phyloP scores from a whole-genome alignment of 2,113 vertebrate genomes.

The Colistium nudipinnis region DNA sequence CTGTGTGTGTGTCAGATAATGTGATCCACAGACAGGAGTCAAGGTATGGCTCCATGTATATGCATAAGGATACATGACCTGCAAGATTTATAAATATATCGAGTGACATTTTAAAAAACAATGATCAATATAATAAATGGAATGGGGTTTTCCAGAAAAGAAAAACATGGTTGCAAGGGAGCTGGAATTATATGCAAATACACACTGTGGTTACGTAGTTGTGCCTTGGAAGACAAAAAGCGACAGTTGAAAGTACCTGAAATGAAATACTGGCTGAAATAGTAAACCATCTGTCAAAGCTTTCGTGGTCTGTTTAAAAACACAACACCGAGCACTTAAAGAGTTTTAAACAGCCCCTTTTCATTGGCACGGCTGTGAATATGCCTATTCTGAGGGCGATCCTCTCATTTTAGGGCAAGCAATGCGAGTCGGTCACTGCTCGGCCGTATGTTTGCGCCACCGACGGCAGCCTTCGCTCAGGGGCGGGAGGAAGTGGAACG shows the following conservation, averaged over 20 bases:
- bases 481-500: constrained; percentile 71
- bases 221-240: constrained; percentile 53
- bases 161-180: constrained; percentile 12
- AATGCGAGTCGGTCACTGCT: constrained; percentile 59
- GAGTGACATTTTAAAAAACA: constrained; percentile 45
- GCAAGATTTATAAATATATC: constrained; percentile 20
- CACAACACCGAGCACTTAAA: constrained; percentile 81
- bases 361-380: constrained; percentile 72
- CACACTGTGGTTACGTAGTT: constrained; percentile 53
- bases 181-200: constrained; percentile 71
- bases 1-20: constrained; percentile 52
- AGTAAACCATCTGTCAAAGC: constrained; percentile 79
- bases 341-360: constrained; percentile 68
- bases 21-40: constrained; percentile 28
- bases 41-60: constrained; percentile 13
- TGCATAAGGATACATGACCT: constrained; percentile 14
- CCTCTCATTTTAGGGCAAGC: constrained; percentile 63
- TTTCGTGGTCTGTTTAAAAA: constrained; percentile 81
- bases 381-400: constrained; percentile 71
- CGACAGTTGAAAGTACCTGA: constrained; percentile 71
- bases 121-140: constrained; percentile 51
- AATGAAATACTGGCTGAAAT: constrained; percentile 78
- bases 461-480: constrained; percentile 50
- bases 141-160: constrained; percentile 56
- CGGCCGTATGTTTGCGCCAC: constrained; percentile 63